Percentiles rank a stretch among this genome's conserved stretches.
These are phyloP conservation scores for Drosophila melanosoma DNA, from an alignment of 2,888 invertebrate genomes.

Conservation along the genomic window DNA sequence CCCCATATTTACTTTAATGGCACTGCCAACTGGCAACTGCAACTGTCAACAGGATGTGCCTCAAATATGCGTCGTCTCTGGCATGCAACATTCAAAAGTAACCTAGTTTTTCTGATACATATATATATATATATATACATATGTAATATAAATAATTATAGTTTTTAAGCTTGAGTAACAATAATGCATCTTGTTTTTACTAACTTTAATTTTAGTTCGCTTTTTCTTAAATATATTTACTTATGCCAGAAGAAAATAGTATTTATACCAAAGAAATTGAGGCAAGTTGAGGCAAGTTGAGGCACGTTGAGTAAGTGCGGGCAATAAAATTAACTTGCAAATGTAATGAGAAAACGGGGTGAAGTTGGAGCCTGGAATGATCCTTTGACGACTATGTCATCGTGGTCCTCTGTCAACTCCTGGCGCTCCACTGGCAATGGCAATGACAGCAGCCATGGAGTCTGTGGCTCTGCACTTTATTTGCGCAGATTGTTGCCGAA, in stretches of 20 bases:
- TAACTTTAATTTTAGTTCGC: neutral
- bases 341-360: neutral
- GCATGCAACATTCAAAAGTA: neutral
- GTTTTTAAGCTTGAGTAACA: neutral
- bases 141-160: neutral
- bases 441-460: neutral
- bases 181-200: neutral
- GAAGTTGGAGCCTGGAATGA: neutral
- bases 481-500: slow-evolving; percentile 26
- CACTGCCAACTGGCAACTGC: slow-evolving; percentile 7
- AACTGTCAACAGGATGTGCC: slow-evolving; percentile 5
- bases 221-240: neutral
- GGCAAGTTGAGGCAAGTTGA: neutral
- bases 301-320: slow-evolving; percentile 12
- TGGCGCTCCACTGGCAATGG: neutral
- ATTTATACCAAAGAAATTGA: neutral
- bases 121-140: no score
- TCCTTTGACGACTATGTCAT: neutral
- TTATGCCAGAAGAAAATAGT: neutral
- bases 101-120: no score
- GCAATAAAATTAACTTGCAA: slow-evolving; percentile 48
- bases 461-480: neutral
- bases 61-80: neutral
- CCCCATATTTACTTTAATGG: slow-evolving; percentile 41
- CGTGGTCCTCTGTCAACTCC: neutral